Evolutionary conservation across 2,888 invertebrate genomes (phyloP).

Genomic region (Drosophila demipolita): DNA sequence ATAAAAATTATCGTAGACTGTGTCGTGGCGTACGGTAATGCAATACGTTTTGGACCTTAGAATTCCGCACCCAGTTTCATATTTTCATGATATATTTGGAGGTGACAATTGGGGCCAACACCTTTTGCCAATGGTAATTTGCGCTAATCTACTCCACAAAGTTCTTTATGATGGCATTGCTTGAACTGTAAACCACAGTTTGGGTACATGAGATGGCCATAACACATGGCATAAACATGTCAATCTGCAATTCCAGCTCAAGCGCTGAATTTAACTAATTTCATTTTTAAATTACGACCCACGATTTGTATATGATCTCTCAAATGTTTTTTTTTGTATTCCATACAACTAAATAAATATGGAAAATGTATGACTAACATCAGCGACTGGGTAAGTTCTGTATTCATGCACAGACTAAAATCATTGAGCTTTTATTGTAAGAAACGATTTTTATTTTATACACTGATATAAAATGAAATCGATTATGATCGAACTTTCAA

Average conservation of each 20-base stretch:
- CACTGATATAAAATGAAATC: background rate
- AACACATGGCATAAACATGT: slow-evolving; percentile 17
- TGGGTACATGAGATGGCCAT: slow-evolving; percentile 46
- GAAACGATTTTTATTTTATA: slow-evolving; percentile 23
- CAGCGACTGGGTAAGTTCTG: slow-evolving; percentile 40
- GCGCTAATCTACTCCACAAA: slow-evolving; percentile 63
- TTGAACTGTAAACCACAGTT: slow-evolving; percentile 26
- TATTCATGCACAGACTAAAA: slow-evolving; percentile 57
- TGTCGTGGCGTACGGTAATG: slow-evolving; percentile 64
- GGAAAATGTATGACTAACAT: slow-evolving; percentile 59
- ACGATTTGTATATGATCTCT: slow-evolving; percentile 5
- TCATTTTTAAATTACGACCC: slow-evolving; percentile 14
- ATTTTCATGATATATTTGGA: slow-evolving; percentile 62
- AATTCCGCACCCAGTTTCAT: slow-evolving; percentile 70
- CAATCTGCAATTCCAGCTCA: slow-evolving; percentile 9
- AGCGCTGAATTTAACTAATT: slow-evolving; percentile 13
- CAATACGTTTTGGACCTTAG: slow-evolving; percentile 39
- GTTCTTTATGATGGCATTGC: slow-evolving; percentile 53
- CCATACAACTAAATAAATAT: slow-evolving; percentile 41
- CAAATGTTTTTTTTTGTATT: background rate
- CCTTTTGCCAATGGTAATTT: slow-evolving; percentile 75
- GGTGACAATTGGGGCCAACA: slow-evolving; percentile 82
- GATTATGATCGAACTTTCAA: background rate
- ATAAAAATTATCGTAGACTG: slow-evolving; percentile 50
- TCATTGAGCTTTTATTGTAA: slow-evolving; percentile 68